Evolutionary conservation across 2,888 invertebrate species (phyloP).

Genomic region (Leptopilina drosophilae): DNA sequence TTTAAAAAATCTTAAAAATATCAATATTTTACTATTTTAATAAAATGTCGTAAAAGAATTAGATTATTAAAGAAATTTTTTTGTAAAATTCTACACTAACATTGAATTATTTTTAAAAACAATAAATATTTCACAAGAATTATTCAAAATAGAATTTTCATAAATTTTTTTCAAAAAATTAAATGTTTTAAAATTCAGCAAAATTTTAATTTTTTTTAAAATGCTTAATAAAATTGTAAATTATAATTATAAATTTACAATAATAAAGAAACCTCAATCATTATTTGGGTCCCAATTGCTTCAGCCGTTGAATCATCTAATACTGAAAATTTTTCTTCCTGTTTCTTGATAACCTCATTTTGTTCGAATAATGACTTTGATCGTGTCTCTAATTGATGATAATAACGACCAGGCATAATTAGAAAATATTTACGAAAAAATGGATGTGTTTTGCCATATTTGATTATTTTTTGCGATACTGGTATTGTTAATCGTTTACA

Average conservation of each 20-base stretch:
- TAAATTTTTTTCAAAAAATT: no score
- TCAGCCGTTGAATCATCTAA: slow-evolving; percentile 55
- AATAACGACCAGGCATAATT: slow-evolving; percentile 56
- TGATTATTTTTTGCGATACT: slow-evolving; percentile 59
- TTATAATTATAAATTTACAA: not conserved
- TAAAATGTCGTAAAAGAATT: no score
- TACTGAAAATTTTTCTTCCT: not conserved
- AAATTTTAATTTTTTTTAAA: no score
- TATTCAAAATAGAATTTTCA: no score
- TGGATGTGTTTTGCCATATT: slow-evolving; percentile 56
- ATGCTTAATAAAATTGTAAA: not conserved
- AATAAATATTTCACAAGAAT: no score
- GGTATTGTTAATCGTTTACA: slow-evolving; percentile 61
- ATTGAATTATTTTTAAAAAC: no score
- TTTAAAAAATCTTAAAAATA: no score
- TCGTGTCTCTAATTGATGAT: slow-evolving; percentile 38
- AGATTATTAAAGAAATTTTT: no score
- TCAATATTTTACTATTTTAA: no score
- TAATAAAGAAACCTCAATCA: slow-evolving; percentile 59
- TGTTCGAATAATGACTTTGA: slow-evolving; percentile 7
- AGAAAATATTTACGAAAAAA: slow-evolving; percentile 58
- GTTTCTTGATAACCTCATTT: not conserved
- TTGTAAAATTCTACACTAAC: no score
- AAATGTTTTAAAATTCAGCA: no score
- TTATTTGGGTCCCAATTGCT: slow-evolving; percentile 59